Percentiles rank a stretch among this genome's conserved stretches.
Evolutionary conservation across 2,888 invertebrate species (phyloP).

Genomic region (Caenorhabditis virilis): DNA sequence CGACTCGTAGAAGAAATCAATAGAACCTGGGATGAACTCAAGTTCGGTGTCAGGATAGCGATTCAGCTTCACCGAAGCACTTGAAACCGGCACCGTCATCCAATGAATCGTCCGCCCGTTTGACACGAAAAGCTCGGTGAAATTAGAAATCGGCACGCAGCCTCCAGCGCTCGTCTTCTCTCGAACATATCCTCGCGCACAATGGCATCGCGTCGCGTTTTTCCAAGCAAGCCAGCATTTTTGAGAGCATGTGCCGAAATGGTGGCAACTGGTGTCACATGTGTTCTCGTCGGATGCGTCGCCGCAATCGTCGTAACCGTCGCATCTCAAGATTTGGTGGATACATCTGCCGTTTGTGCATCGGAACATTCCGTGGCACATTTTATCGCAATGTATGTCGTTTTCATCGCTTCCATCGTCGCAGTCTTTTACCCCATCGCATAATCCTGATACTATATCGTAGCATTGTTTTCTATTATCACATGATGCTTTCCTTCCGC

Average conservation of each 20-base stretch:
- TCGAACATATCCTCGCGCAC: constrained; percentile 31
- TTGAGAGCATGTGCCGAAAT: constrained; percentile 45
- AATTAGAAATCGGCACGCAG: constrained; percentile 15
- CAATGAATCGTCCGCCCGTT: constrained; percentile 21
- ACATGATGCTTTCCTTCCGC: constrained; percentile 13
- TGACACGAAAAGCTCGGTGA: constrained; percentile 23
- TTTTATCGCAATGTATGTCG: constrained; percentile 53
- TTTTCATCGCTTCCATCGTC: constrained; percentile 76
- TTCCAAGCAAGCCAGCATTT: constrained; percentile 22
- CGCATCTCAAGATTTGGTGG: constrained; percentile 72
- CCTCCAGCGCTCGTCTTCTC: constrained; percentile 2
- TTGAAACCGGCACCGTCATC: neutral
- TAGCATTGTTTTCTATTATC: constrained; percentile 17
- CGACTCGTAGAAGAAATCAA: constrained; percentile 15
- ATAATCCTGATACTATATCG: constrained; percentile 63
- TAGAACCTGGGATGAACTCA: constrained; percentile 12
- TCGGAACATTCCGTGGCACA: constrained; percentile 28
- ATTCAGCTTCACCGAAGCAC: neutral
- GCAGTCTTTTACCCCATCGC: constrained; percentile 74
- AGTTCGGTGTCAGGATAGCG: constrained; percentile 8
- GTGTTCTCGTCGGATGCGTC: constrained; percentile 50
- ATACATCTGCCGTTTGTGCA: constrained; percentile 36
- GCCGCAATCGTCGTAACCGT: constrained; percentile 79
- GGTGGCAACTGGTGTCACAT: constrained; percentile 34
- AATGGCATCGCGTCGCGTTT: constrained; percentile 28